Percentiles rank a stretch among this genome's conserved stretches.
Conservation (phyloP, 2,797 vertebrate genomes). For the Premnoplex brunnescens region DNA sequence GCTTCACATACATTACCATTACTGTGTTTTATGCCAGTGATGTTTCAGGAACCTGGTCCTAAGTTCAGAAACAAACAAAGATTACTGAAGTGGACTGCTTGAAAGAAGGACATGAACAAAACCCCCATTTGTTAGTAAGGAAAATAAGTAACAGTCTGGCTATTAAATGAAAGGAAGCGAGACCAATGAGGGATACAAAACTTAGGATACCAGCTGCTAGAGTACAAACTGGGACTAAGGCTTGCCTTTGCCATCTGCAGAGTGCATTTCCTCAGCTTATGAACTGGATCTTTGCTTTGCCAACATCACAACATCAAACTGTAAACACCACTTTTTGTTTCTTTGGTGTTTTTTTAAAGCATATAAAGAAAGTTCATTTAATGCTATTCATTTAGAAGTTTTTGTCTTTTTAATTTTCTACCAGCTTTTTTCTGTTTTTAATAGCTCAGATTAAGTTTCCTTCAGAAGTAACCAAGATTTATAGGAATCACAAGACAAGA, state of each 20-base stretch:
- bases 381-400: not conserved
- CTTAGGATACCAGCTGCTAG: constrained; percentile 30
- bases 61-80: constrained; percentile 2
- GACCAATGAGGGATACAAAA: constrained; percentile 37
- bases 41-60: not conserved
- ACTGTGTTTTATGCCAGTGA: not conserved
- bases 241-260: constrained; percentile 49
- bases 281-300: not conserved
- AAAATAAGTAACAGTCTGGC: constrained; percentile 28
- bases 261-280: not conserved
- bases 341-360: not conserved
- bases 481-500: not conserved
- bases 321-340: not conserved
- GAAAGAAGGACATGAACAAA: constrained; percentile 44
- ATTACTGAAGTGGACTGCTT: not conserved
- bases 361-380: not conserved
- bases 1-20: not conserved
- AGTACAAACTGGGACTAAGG: not conserved
- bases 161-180: constrained; percentile 35
- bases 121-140: not conserved
- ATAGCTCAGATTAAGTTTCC: not conserved
- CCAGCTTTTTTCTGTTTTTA: not conserved
- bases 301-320: accelerated
- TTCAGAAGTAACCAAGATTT: not conserved
- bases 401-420: not conserved